Conservation (phyloP, 2,113 vertebrate species). For the Grus americana region DNA sequence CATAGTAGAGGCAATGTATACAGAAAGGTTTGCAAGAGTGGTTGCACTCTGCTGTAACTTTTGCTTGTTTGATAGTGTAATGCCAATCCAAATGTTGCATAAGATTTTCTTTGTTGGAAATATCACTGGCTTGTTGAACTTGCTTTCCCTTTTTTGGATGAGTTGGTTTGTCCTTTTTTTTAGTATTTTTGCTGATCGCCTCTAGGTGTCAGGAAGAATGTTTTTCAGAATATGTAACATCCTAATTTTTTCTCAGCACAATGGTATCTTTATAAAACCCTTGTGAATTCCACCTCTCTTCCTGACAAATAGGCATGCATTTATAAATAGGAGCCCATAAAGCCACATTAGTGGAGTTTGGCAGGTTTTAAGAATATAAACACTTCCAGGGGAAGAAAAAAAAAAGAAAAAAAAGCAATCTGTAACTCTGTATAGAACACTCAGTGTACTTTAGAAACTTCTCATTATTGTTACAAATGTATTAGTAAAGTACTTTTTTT, state of each 20-base stretch:
- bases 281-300: not conserved
- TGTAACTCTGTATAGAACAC: not conserved
- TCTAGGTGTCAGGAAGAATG: conserved; percentile 48
- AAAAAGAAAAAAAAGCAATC: not conserved
- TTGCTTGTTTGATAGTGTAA: not conserved
- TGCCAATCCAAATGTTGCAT: not conserved
- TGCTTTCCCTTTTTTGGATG: not conserved
- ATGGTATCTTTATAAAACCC: not conserved
- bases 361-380: not conserved
- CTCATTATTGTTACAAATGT: not conserved
- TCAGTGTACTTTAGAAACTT: not conserved
- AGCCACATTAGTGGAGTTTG: not conserved
- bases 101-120: not conserved
- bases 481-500: not conserved
- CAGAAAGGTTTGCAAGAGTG: not conserved
- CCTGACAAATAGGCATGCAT: not conserved
- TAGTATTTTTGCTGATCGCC: not conserved
- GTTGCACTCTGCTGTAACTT: not conserved
- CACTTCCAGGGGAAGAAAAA: not conserved
- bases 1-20: accelerated
- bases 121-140: not conserved
- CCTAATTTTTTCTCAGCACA: not conserved
- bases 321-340: not conserved
- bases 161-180: not conserved
- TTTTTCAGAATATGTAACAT: not conserved